Evolutionary conservation across 2,113 vertebrate genomes (phyloP).

Genomic region (Cettia cetti): DNA sequence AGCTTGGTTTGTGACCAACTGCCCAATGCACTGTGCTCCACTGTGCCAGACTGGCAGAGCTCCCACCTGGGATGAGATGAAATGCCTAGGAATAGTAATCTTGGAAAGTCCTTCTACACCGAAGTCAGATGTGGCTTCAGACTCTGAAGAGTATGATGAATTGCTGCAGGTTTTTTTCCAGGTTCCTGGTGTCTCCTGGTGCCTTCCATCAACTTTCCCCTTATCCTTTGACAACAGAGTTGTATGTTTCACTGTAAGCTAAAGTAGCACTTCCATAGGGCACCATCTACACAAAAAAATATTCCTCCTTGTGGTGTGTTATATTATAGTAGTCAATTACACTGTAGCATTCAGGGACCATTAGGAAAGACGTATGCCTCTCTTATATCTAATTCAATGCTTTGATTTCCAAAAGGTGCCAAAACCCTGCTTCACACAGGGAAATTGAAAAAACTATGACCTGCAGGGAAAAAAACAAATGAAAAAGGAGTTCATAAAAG

Average conservation of each 20-base stretch:
- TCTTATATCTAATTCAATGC: neutral
- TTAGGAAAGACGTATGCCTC: neutral
- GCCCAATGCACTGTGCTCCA: rapidly evolving
- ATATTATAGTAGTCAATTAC: neutral
- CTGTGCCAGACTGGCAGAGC: neutral
- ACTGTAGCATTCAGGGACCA: neutral
- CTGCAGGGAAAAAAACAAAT: rapidly evolving
- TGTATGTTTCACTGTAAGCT: neutral
- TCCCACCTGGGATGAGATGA: neutral
- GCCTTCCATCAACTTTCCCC: neutral
- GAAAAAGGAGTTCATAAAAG: neutral
- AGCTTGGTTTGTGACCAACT: neutral
- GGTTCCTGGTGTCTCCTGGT: neutral
- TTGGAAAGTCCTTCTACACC: neutral
- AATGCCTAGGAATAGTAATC: neutral
- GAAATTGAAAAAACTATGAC: neutral
- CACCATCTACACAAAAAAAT: neutral
- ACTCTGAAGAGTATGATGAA: neutral
- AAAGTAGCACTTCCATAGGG: neutral
- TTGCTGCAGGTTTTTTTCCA: neutral
- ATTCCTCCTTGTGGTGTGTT: neutral
- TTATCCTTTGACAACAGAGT: neutral
- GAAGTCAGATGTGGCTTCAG: neutral
- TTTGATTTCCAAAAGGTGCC: neutral
- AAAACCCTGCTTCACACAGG: neutral